Conservation (phyloP, 1,140 invertebrate species). For the Rhysida immarginata region DNA sequence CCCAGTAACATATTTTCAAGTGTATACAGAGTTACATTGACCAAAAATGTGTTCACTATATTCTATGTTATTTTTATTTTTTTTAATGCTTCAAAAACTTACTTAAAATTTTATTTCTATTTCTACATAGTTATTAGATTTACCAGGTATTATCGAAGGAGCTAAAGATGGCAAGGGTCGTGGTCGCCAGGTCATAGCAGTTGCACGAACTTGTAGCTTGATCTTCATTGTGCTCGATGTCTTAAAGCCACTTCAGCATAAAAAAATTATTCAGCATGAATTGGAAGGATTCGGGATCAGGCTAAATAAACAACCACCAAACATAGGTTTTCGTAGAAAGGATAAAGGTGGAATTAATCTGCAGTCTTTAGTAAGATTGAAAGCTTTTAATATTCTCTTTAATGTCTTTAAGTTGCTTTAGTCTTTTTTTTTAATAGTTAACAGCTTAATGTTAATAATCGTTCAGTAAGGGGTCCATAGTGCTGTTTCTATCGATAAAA, state of each 20-base stretch:
- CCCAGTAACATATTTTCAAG: no score
- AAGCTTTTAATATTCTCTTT: background rate
- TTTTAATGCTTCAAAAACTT: no score
- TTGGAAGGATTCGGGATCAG: conserved; percentile 96
- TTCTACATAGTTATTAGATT: conserved; percentile 65
- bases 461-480: background rate
- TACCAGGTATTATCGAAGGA: conserved; percentile 99
- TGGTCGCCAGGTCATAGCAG: conserved; percentile 97
- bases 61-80: no score
- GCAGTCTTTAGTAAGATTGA: conserved; percentile 53
- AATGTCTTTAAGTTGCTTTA: background rate
- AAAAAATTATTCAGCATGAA: conserved; percentile 91
- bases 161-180: conserved; percentile 99
- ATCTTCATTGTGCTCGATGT: conserved; percentile 98
- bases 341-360: conserved; percentile 94
- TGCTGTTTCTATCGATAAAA: no score
- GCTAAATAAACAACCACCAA: conserved; percentile 92
- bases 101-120: background rate
- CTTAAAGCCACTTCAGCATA: conserved; percentile 90
- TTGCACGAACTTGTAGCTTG: conserved; percentile 92
- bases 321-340: conserved; percentile 90
- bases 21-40: no score
- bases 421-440: background rate
- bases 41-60: no score
- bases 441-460: background rate